Conservation (phyloP, 2,113 vertebrate genomes). For the sheep (Ovis aries) region DNA sequence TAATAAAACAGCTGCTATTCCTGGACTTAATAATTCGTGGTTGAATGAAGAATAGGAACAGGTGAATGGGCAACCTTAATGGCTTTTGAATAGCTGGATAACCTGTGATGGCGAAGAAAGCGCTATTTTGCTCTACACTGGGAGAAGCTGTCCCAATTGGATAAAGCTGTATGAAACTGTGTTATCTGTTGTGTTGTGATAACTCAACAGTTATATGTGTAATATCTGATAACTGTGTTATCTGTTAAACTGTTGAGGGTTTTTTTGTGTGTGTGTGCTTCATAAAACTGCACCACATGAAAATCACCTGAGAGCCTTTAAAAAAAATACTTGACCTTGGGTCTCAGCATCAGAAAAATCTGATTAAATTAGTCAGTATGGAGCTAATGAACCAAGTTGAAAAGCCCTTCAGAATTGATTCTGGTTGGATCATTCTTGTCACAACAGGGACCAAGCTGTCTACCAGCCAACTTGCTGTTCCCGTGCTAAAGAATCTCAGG, state of each 20-base stretch:
- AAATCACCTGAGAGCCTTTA: background rate
- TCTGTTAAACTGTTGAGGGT: background rate
- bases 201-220: background rate
- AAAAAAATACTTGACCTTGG: background rate
- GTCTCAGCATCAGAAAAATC: background rate
- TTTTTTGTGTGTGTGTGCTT: background rate
- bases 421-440: background rate
- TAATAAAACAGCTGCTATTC: background rate
- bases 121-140: background rate
- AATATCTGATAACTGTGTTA: background rate
- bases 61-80: background rate
- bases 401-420: background rate
- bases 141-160: background rate
- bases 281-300: background rate
- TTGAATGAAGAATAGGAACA: background rate
- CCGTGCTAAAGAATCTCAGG: background rate
- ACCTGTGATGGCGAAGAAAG: background rate
- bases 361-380: background rate
- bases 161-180: background rate
- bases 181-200: background rate
- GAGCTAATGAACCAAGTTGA: background rate
- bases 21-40: background rate
- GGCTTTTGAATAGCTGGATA: background rate
- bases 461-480: background rate
- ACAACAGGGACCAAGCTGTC: background rate